A percentile compares a stretch with the other conserved stretches of the same genome.
Conservation (phyloP, 1,140 invertebrate genomes). For the Drosophila biarmipes region DNA sequence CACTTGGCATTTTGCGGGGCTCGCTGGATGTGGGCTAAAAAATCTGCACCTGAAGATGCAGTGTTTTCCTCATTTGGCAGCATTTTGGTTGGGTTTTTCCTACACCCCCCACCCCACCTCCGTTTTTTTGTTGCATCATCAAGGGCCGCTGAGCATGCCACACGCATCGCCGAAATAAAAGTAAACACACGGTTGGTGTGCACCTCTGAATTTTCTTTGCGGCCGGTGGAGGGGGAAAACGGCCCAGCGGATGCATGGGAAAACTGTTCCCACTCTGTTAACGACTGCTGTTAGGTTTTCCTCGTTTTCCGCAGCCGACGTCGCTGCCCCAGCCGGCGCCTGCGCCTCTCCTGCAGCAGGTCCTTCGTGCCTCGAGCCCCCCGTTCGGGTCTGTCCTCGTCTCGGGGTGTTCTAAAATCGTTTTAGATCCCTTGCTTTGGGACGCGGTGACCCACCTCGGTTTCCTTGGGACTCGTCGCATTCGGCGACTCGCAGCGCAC, state of each 20-base stretch:
- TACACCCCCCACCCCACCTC: no score
- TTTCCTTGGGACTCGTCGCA: constrained; percentile 11
- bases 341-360: constrained; percentile 8
- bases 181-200: constrained; percentile 34
- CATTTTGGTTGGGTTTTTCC: not conserved
- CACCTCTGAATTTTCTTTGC: constrained; percentile 2
- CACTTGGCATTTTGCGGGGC: constrained; percentile 37
- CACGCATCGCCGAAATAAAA: constrained; percentile 59
- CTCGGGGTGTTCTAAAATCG: not conserved
- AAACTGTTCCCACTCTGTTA: constrained; percentile 53
- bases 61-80: not conserved
- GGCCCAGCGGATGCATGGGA: not conserved
- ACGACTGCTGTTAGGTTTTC: constrained; percentile 37
- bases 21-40: no score
- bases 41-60: constrained; percentile 8
- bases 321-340: constrained; percentile 54
- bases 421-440: constrained; percentile 37
- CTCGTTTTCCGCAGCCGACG: constrained; percentile 18
- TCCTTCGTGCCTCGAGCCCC: not conserved
- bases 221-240: constrained; percentile 12
- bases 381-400: constrained; percentile 3
- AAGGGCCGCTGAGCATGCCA: constrained; percentile 64
- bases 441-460: constrained; percentile 27
- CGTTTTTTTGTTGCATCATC: constrained; percentile 29
- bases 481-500: constrained; percentile 48